Base-by-base conservation (phyloP, 2,797 vertebrate species). In the Galagoides demidoff region DNA sequence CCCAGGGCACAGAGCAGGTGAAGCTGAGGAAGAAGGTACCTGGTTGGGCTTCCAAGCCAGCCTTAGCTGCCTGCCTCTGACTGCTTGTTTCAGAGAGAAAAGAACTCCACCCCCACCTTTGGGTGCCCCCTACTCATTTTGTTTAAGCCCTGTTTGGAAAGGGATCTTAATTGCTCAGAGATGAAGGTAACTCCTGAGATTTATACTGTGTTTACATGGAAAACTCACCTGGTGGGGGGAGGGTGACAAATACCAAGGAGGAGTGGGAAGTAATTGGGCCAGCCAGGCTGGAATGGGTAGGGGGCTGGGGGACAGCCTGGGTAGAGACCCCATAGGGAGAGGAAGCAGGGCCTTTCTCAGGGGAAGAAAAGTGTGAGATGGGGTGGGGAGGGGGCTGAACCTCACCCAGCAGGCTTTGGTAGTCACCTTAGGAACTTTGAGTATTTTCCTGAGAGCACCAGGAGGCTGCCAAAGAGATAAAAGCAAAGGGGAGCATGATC, bases 301-400 rank as follows among this genome's bases (percentile, higher is more conserved):
- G 77, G 5, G 19, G 27, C 1, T 17, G 49, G 34, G 8, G 10
- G 29, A 8, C 31, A 37, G 45, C 43, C 61, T 2, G 2, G 29
- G 14, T n/a, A 85, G 90, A 66, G 31, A 8, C 17, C 14, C 23
- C 39, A 12, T 1, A 1, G 39, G n/a, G 23, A 79, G 23, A 43
- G 27, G 43, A 55, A 55, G 49, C 23, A 34, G 12, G 11, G 27
- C 34, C 55, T 59, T 17, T 7, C 22, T 13, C 25, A 34, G 59
- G 82, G 31, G 7, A 66, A 17, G 5, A 23, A 37, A 8, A 31
- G 29, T 68, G 4, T 43, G 20, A n/a, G 23, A 31, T 19, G 37
- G 55, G 12, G 12, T 0, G 4, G 76, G 13, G 10, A 25, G 49
- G 5, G 45, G 55, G 10, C 16, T 0, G 3, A 14, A 8, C 20